A percentile compares a stretch with the other conserved stretches of the same genome.
These are phyloP conservation scores for Ormyrus rosae DNA, from an alignment of 2,888 invertebrate species.

Conservation along the genomic window DNA sequence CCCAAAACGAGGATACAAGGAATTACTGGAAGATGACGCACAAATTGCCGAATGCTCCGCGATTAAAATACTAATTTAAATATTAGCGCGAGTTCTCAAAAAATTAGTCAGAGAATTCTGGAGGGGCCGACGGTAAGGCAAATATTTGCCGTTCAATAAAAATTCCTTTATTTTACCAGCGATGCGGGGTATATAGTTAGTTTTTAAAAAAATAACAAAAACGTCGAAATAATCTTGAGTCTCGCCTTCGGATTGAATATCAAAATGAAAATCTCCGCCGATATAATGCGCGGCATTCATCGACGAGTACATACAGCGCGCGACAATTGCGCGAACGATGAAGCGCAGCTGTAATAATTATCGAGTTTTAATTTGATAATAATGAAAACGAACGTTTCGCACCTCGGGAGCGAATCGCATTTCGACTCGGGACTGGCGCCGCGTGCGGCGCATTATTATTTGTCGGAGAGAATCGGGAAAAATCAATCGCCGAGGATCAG, in stretches of 20 bases:
- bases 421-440: not conserved
- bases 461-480: slow-evolving; percentile 43
- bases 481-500: slow-evolving; percentile 35
- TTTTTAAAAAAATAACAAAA: too few species aligned
- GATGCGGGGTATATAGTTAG: too few species aligned
- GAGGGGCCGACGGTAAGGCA: too few species aligned
- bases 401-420: not conserved
- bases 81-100: slow-evolving; percentile 15
- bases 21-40: slow-evolving; percentile 45
- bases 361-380: slow-evolving; percentile 33
- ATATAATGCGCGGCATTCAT: too few species aligned
- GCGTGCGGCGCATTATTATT: slow-evolving; percentile 35
- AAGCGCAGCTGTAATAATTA: slow-evolving; percentile 29
- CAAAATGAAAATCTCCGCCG: too few species aligned
- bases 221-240: too few species aligned
- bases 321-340: slow-evolving; percentile 12
- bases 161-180: too few species aligned
- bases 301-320: too few species aligned
- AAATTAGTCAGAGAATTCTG: slow-evolving; percentile 13
- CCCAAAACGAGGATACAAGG: slow-evolving; percentile 41
- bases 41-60: slow-evolving; percentile 18
- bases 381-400: slow-evolving; percentile 36
- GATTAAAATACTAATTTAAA: slow-evolving; percentile 47
- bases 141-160: too few species aligned
- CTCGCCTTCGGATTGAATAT: too few species aligned